Evolutionary conservation across 2,113 vertebrate genomes (phyloP).

Genomic region (Choloepus hoffmanni): DNA sequence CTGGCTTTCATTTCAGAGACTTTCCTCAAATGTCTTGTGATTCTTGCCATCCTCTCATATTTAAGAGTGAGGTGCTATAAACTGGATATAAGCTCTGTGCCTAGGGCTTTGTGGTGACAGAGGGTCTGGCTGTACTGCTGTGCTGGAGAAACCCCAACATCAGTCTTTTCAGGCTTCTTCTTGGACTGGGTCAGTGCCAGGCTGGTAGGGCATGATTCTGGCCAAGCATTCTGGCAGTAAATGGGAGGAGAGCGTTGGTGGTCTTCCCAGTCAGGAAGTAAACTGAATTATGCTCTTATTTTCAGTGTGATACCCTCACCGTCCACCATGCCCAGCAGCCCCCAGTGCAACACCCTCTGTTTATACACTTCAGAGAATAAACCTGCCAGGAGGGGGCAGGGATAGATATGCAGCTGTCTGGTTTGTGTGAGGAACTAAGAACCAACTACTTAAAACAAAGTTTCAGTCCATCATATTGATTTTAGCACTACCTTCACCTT

Average conservation of each 20-base stretch:
- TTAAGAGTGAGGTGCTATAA: background rate
- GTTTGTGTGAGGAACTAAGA: background rate
- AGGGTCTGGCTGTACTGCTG: rapidly evolving
- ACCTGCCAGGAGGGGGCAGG: too few species aligned
- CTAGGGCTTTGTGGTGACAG: background rate
- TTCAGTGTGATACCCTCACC: background rate
- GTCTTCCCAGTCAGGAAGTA: background rate
- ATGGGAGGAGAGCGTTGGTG: background rate
- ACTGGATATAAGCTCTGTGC: background rate
- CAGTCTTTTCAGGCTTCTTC: background rate
- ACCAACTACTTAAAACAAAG: background rate
- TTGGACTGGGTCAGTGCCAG: background rate
- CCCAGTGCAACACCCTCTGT: background rate
- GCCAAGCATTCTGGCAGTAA: background rate
- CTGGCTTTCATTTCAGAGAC: background rate
- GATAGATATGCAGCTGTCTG: background rate
- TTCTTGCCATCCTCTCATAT: background rate
- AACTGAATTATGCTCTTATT: background rate
- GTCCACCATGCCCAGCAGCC: background rate
- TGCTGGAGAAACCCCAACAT: background rate
- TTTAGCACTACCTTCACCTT: background rate
- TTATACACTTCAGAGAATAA: background rate
- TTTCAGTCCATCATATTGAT: background rate
- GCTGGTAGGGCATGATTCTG: background rate
- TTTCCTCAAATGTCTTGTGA: background rate